Conservation (phyloP, 2,113 vertebrate genomes). For the Chionodraco myersi region DNA sequence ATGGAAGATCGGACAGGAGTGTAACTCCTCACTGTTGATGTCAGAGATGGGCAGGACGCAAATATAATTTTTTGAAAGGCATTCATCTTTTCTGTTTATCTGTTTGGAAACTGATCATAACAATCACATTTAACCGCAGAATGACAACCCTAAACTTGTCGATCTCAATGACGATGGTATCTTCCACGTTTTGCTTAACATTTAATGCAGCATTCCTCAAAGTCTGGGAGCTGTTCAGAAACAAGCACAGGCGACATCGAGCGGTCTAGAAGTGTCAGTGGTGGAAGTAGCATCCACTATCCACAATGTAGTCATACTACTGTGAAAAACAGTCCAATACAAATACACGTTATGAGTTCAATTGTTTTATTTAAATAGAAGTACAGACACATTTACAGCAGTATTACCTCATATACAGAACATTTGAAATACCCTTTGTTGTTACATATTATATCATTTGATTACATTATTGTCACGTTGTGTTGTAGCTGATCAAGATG, state of each 20-base stretch:
- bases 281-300: background rate
- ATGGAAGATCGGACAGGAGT: background rate
- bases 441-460: background rate
- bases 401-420: background rate
- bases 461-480: background rate
- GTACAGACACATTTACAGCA: background rate
- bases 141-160: background rate
- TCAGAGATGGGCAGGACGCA: background rate
- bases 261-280: conserved; percentile 14
- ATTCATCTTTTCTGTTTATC: fast-evolving
- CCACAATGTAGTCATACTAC: background rate
- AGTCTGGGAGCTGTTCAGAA: conserved; percentile 16
- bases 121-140: background rate
- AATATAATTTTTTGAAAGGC: fast-evolving
- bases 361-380: background rate
- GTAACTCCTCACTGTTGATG: fast-evolving
- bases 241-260: conserved; percentile 37
- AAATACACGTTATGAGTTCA: background rate
- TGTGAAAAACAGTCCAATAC: background rate
- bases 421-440: too few species aligned
- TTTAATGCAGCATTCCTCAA: conserved; percentile 10
- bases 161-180: fast-evolving
- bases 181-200: background rate
- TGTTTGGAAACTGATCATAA: background rate
- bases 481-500: background rate